A percentile compares a stretch with the other conserved stretches of the same genome.
These are phyloP conservation scores for Procambarus clarkii DNA, from an alignment of 1,140 invertebrate species.

Conservation along the genomic window DNA sequence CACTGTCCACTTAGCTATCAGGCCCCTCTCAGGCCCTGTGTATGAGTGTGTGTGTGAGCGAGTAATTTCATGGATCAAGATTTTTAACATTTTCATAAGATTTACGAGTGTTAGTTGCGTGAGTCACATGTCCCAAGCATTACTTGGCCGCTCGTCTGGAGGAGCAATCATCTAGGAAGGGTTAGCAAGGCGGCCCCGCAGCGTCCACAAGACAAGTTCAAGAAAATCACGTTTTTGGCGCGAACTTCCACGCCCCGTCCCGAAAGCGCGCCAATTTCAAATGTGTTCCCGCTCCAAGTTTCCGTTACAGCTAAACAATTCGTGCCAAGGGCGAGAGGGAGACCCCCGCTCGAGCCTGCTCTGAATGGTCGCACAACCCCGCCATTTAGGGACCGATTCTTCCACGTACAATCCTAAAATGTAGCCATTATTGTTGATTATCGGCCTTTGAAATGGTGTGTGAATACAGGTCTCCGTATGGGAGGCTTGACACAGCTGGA, in stretches of 20 bases:
- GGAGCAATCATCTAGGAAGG: background rate
- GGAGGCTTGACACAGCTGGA: conserved; percentile 30
- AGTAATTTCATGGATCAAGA: background rate
- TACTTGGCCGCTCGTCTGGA: background rate
- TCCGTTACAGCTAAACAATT: conserved; percentile 63
- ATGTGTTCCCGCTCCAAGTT: conserved; percentile 53
- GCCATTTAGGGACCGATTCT: conserved; percentile 61
- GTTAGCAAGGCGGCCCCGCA: background rate
- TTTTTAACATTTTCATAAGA: background rate
- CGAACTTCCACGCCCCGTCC: conserved; percentile 4
- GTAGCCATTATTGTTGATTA: conserved; percentile 65
- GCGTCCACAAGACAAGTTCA: background rate
- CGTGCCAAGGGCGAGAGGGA: conserved; percentile 29
- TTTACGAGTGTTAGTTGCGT: no score
- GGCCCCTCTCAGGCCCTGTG: no score
- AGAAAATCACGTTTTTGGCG: conserved; percentile 4
- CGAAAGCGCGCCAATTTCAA: conserved; percentile 61
- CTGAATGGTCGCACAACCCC: conserved; percentile 49
- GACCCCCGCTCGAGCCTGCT: conserved; percentile 13
- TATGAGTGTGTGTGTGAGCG: background rate
- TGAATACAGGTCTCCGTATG: conserved; percentile 48
- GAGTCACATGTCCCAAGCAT: background rate
- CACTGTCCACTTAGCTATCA: no score
- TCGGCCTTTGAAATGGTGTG: conserved; percentile 62
- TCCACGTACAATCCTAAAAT: conserved; percentile 60